Evolutionary conservation across 2,888 invertebrate genomes (phyloP).

Genomic region (Microdon myrmicae): DNA sequence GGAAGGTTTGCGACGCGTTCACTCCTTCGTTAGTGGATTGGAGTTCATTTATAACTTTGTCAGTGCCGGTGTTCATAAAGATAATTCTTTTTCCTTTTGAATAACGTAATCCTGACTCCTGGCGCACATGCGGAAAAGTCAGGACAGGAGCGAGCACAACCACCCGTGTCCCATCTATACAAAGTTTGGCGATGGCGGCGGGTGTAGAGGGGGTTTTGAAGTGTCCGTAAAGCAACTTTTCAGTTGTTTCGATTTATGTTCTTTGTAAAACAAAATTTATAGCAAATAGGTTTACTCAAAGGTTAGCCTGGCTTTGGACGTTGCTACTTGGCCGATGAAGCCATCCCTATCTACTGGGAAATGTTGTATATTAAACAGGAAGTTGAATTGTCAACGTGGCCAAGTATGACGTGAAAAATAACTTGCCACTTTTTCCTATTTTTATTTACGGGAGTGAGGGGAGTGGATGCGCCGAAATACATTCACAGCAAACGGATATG

Average conservation of each 20-base stretch:
- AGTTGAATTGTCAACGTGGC: slow-evolving; percentile 40
- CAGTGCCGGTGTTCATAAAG: slow-evolving; percentile 24
- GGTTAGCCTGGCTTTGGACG: too few species aligned
- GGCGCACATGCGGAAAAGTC: too few species aligned
- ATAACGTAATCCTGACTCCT: slow-evolving; percentile 18
- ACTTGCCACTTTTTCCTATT: slow-evolving; percentile 24
- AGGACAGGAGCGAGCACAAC: too few species aligned
- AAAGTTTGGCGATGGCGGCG: slow-evolving; percentile 16
- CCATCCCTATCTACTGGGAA: too few species aligned
- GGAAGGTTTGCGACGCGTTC: too few species aligned
- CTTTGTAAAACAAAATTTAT: slow-evolving; percentile 20
- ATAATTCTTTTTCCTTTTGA: background rate
- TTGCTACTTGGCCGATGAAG: too few species aligned
- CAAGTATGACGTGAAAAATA: slow-evolving; percentile 22
- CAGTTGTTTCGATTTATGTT: slow-evolving; percentile 19
- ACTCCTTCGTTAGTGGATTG: slow-evolving; percentile 20
- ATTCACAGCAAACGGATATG: slow-evolving; percentile 3
- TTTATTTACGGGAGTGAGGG: slow-evolving; percentile 8
- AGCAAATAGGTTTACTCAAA: slow-evolving; percentile 21
- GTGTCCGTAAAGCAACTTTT: slow-evolving; percentile 31
- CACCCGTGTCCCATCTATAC: slow-evolving; percentile 33
- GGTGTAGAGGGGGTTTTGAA: slow-evolving; percentile 16
- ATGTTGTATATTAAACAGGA: slow-evolving; percentile 34
- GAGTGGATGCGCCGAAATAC: slow-evolving; percentile 4
- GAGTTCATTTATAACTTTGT: slow-evolving; percentile 47